Conservation (phyloP, 2,888 invertebrate genomes). For the Nomada fucata region DNA sequence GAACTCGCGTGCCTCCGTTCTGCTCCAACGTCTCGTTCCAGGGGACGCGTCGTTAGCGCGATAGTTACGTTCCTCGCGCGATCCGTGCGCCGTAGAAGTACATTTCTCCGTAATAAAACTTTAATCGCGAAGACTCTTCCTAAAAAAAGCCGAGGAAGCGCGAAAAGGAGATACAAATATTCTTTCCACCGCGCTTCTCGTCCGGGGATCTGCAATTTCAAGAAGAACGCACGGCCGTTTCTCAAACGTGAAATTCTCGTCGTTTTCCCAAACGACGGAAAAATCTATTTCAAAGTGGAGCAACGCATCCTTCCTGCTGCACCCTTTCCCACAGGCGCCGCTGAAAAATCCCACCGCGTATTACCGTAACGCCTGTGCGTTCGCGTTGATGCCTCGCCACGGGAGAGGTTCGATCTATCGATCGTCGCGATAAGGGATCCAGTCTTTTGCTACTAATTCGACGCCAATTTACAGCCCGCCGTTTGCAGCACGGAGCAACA, state of each 20-base stretch:
- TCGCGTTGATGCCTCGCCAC: conserved; percentile 21
- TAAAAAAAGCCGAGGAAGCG: background rate
- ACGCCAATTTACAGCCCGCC: conserved; percentile 57
- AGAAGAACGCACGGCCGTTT: no score
- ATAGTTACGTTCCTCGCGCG: background rate
- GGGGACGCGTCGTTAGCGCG: no score
- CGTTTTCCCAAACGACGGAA: background rate
- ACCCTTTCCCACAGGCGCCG: background rate
- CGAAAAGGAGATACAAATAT: accelerated
- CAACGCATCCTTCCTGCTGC: background rate
- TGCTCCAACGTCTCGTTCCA: conserved; percentile 2
- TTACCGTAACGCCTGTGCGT: conserved; percentile 38
- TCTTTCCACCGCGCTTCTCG: no score
- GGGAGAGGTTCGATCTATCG: conserved; percentile 25
- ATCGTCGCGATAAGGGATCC: conserved; percentile 46
- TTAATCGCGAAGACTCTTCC: background rate
- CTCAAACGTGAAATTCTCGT: background rate
- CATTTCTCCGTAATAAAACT: background rate
- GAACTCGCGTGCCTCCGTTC: conserved; percentile 38
- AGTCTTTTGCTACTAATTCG: conserved; percentile 51
- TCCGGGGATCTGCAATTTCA: no score
- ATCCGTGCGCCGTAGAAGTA: background rate
- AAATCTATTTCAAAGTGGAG: background rate
- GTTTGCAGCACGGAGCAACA: conserved; percentile 41
- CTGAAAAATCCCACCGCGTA: background rate